phyloP scores from a whole-genome alignment of 2,113 vertebrate species.

The Meleagris gallopavo region DNA sequence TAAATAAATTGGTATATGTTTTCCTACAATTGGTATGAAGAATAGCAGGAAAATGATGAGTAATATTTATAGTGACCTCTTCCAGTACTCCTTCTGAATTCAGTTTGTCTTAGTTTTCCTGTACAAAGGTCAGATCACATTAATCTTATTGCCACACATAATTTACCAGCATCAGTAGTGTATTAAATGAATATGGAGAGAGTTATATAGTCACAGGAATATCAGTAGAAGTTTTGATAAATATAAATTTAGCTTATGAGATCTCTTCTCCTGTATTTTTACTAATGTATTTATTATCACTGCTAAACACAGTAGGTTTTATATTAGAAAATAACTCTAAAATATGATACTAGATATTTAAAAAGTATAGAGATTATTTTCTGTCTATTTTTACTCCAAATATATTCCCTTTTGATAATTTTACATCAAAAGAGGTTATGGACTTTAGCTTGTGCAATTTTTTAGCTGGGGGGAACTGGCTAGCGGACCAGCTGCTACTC shows the following conservation, averaged over 20 bases:
- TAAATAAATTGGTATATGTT: slow-evolving; percentile 35
- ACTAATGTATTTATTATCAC: background rate
- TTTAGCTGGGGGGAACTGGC: too few relatives aligned
- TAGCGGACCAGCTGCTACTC: too few relatives aligned
- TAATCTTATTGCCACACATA: background rate
- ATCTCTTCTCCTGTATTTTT: background rate
- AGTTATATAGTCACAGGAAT: background rate
- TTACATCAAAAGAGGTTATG: background rate
- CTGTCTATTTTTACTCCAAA: background rate
- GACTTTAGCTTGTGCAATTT: background rate
- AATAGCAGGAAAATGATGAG: slow-evolving; percentile 4
- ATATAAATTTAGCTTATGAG: background rate
- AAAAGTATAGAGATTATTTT: background rate
- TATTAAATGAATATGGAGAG: background rate
- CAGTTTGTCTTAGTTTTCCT: background rate
- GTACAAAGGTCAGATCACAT: background rate
- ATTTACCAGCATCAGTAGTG: background rate
- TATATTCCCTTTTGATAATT: background rate
- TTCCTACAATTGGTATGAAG: background rate
- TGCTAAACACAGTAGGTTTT: background rate
- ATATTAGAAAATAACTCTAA: background rate
- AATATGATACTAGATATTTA: background rate
- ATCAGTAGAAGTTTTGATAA: background rate
- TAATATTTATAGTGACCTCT: background rate
- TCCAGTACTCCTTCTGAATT: background rate